These are phyloP conservation scores for Bostrychus sinensis DNA, from an alignment of 2,113 vertebrate species.

Conservation along the genomic window DNA sequence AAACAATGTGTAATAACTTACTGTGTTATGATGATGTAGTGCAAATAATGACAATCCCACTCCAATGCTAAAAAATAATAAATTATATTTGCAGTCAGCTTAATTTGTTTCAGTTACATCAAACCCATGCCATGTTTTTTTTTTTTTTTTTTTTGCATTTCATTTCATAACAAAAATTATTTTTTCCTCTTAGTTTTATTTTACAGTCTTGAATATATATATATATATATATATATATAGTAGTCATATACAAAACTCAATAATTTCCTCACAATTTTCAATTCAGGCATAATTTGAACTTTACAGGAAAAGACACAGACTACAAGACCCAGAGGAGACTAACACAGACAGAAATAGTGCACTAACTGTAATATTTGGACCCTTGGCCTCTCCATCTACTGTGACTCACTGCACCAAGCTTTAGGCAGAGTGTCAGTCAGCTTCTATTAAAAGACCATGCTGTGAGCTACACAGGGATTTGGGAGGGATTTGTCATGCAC, in stretches of 20 bases:
- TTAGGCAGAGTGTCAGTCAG: not conserved
- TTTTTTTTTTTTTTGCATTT: not conserved
- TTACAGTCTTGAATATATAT: conserved; percentile 8
- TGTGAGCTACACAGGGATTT: not conserved
- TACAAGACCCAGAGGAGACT: not conserved
- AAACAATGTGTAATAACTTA: too few relatives aligned
- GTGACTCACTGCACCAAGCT: not conserved
- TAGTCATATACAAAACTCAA: not conserved
- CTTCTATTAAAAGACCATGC: conserved; percentile 3
- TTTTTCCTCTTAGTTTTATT: not conserved
- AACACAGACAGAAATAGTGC: not conserved
- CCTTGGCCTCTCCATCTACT: not conserved
- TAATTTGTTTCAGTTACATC: conserved; percentile 8
- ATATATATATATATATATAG: not conserved
- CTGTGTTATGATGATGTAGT: too few relatives aligned
- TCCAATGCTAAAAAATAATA: not conserved
- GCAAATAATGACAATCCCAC: not conserved
- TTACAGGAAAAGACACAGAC: not conserved
- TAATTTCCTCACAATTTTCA: not conserved
- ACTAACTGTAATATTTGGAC: not conserved
- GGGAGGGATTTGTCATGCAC: conserved; percentile 9
- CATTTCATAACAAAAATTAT: conserved; percentile 1
- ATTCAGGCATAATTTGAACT: conserved; percentile 1
- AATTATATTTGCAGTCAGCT: conserved; percentile 4
- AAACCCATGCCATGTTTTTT: conserved; percentile 8